Evolutionary conservation across 2,888 invertebrate species (phyloP), one percentile per base, ranked within the genome.

Genomic region (Papilio protenor): DNA sequence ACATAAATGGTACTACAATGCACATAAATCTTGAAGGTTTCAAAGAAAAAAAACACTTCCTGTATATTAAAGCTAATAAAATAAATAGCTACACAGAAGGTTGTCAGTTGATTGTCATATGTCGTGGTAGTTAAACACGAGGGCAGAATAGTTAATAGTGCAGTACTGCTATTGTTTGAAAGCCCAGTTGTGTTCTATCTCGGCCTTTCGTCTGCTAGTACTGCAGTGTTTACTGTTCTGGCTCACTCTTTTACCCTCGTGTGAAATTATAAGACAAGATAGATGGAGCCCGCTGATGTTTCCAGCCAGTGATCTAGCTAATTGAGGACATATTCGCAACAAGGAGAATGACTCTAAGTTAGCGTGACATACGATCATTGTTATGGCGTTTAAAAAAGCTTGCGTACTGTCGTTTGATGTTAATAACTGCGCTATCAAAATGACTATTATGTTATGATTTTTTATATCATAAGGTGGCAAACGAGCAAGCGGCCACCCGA

Each of bases 291-390:
- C 64, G 40, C 27, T 47, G 69, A 47, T 69, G 76, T 73, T 73
- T 76, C 75, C 72, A 59, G 64, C 21, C 69, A 72, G 76, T 66
- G 73, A 77, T 72, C 57, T 76, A 77, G 74, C 74, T 80, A 77
- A 80, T 79, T 74, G 77, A 79, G 77, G 79, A 79, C 77, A 73
- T 47, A 71, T 23, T 73, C 61, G 61, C 52, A 72, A 78, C 59
- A 69, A 76, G 72, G 75, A 73, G 73, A 78, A 78, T 59, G 27
- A 76, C 23, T 57, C 47, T 75, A 78, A 66, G 66, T 33, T 73
- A 72, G 72, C 71, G 55, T 75, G 75, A 64, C 55, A 14, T 64
- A 27, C 27, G 49, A 77, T 69, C 47, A 75, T 75, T 78, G 27
- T 78, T 77, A 72, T 64, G 21, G n/a, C 64, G 27, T 72, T 72